Conservation (phyloP, 2,113 vertebrate species). For the Dromiciops gliroides region DNA sequence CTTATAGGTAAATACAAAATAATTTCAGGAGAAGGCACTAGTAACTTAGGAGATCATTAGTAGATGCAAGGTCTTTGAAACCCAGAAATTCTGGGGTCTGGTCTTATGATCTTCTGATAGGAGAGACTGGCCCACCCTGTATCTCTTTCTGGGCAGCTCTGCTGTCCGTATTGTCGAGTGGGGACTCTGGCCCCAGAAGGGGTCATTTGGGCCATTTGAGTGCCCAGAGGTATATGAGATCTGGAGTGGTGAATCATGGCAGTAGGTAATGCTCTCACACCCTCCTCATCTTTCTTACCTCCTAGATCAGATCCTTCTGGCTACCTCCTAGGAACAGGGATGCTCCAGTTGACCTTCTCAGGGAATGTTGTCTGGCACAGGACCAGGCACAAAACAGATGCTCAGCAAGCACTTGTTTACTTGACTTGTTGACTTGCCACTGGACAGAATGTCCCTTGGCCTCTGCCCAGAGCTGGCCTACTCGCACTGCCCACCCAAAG, state of each 20-base stretch:
- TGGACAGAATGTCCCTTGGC: conserved; percentile 34
- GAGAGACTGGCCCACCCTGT: not conserved
- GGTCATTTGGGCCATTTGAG: not conserved
- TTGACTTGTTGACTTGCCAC: conserved; percentile 41
- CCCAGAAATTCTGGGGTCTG: not conserved
- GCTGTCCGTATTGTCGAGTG: not conserved
- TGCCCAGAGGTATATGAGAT: not conserved
- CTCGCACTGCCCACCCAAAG: conserved; percentile 17
- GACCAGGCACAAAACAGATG: not conserved
- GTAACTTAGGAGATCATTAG: not conserved
- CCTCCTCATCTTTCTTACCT: not conserved
- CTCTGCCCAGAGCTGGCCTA: not conserved
- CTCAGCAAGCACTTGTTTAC: not conserved
- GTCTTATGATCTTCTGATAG: not conserved
- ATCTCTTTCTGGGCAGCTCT: not conserved
- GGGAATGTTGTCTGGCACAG: not conserved
- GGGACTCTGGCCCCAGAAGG: not conserved
- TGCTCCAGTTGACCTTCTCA: not conserved
- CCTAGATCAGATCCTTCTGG: not conserved
- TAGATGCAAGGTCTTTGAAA: not conserved
- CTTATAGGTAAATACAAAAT: not conserved
- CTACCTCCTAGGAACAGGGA: not conserved
- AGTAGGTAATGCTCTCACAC: not conserved
- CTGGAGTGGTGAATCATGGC: not conserved
- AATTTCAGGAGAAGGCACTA: not conserved